phyloP scores from a whole-genome alignment of 2,888 invertebrate species.

The Hypercompe scribonia region DNA sequence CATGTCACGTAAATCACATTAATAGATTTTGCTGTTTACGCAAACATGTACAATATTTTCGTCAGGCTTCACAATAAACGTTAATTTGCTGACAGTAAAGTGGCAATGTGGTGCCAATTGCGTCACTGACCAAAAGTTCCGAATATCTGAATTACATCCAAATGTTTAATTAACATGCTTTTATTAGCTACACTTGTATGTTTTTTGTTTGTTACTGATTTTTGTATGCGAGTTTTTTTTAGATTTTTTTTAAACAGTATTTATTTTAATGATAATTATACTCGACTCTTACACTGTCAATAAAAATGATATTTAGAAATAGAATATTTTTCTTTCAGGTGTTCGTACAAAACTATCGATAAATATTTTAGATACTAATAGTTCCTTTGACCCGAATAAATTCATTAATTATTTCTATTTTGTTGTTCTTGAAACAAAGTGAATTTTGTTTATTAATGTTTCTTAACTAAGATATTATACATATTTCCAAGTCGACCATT shows the following conservation, averaged over 20 bases:
- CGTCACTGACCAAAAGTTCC: conserved; percentile 48
- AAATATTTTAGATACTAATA: not conserved
- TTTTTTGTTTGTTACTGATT: too few relatives aligned
- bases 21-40: conserved; percentile 1
- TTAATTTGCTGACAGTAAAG: conserved; percentile 71
- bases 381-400: not conserved
- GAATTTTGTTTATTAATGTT: too few relatives aligned
- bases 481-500: not conserved
- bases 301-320: too few relatives aligned
- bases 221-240: too few relatives aligned
- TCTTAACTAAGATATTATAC: not conserved
- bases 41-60: conserved; percentile 33
- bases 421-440: too few relatives aligned
- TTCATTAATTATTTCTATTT: too few relatives aligned
- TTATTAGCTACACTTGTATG: too few relatives aligned
- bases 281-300: too few relatives aligned
- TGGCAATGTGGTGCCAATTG: conserved; percentile 62
- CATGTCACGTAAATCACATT: conserved; percentile 10
- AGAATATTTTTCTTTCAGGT: too few relatives aligned
- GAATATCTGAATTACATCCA: conserved; percentile 56
- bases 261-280: too few relatives aligned
- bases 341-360: not conserved
- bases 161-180: not conserved
- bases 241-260: too few relatives aligned
- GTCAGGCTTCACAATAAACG: conserved; percentile 55